Base-by-base conservation (phyloP, 1,140 invertebrate genomes). In the Atta colombica region DNA sequence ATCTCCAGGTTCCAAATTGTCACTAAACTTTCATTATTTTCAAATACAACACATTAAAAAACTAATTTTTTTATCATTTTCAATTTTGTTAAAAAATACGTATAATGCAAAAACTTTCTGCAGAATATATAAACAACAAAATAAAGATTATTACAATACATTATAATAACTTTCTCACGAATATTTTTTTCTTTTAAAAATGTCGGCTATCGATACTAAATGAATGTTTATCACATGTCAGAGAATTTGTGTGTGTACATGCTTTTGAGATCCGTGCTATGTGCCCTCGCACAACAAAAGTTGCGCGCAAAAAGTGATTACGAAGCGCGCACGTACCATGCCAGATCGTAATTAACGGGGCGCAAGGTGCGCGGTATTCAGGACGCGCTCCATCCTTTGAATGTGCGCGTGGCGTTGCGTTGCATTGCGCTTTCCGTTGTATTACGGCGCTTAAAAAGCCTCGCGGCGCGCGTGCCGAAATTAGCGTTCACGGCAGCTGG, bases 381-480 rank as follows among this genome's bases (percentile, higher is more conserved):
- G 77, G 1, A 80, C 25, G 53, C 63, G 39, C 35, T 60, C 21
- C 49, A 18, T 21, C 63, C 51, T 55, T 80, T 45, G 65, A 65
- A 80, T 55, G 45, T 14, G 58, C 51, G 51, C 45, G 49, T 68
- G 49, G 49, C n/a, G 49, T 45, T 60, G 66, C 12, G 53, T 21
- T 51, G 80, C 80, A 80, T 86, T 77, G 82, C 85, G 71, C 85
- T 87, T 90, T 86, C 86, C 82, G 61, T 87, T 87, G 87, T 87
- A 31, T 68, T 61, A 31, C 80, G 61, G 45, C 51, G 39, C 28
- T 39, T 63, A 82, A 87, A 88, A 88, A 88, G 81, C 53, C 61
- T 53, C 35, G 58, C 75, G 49, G 75, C 75, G 60, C 68, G 51
- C 80, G 78, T 66, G 71, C 71, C 81, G 39, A 85, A 88, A 88